Base-by-base conservation (phyloP, 2,113 vertebrate genomes). In the Opisthocomus hoazin region DNA sequence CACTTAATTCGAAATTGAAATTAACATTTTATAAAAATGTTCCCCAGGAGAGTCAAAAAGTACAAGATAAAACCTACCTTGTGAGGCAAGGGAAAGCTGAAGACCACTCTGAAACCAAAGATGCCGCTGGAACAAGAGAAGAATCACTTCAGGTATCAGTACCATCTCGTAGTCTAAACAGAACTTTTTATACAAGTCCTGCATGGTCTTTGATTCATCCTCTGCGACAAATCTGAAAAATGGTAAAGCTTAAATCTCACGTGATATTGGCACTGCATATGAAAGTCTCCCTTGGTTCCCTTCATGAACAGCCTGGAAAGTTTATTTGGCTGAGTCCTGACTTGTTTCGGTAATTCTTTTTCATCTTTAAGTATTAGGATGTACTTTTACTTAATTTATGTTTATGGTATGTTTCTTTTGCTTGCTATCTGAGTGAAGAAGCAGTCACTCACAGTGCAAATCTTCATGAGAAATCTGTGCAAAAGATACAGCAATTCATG, bases 1-100 rank as follows among this genome's bases (percentile, higher is more conserved):
- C 9, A 75, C 20, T 75, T 64, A 34, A 61, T 39, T 34, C 32
- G 39, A 32, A 57, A 56, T 60, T 66, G 15, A 93, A 90, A 94
- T 57, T 2, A 92, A 43, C 6, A 10, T 34, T 86, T 79, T 50
- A 8, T 6, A 7, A 60, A 83, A 86, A 68, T 66, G 8, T 84
- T 51, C 76, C 94, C 20, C 87, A 98, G 98, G 96, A 97, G 71
- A 86, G 96, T 76, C 63, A 96, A 86, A 91, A 90, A 53, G 41
- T 97, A 78, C 94, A 89, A 85, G 96, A 95, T 6, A 95, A 81
- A 70, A 98, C 98, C 18, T 98, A 98, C 75, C 57, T 98, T 94
- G 96, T 99, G 97, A 98, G 97, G 82, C 97, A 96, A 76, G 91
- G 78, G 32, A 56, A 94, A 41, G 41, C 94, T 84, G 97, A 80